Percentiles rank a stretch among this genome's conserved stretches.
These are phyloP conservation scores for Barbus barbus DNA, from an alignment of 2,113 vertebrate genomes.

Conservation along the genomic window DNA sequence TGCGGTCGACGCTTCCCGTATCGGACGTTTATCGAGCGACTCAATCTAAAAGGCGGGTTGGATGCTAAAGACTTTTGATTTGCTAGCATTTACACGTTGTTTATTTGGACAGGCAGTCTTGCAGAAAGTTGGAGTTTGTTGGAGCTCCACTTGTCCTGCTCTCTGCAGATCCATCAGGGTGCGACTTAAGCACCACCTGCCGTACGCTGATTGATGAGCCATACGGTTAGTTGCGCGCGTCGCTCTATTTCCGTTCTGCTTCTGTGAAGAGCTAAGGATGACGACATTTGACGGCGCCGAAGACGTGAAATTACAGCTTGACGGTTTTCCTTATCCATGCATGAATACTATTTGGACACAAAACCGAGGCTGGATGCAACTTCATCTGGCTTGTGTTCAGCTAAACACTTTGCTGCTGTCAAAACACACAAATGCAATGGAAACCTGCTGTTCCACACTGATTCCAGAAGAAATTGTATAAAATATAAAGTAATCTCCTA, in stretches of 20 bases:
- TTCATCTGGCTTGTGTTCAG: not conserved
- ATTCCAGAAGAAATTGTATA: not conserved
- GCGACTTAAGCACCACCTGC: slow-evolving; percentile 47
- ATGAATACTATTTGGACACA: not conserved
- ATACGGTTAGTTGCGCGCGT: slow-evolving; percentile 8
- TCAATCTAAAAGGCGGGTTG: not conserved
- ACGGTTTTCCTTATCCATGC: not conserved
- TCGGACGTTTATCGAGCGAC: not conserved
- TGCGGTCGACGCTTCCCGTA: not conserved
- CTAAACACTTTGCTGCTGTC: not conserved
- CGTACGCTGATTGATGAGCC: slow-evolving; percentile 41
- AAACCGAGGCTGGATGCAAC: not conserved
- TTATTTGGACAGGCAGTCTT: slow-evolving; percentile 49
- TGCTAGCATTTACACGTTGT: slow-evolving; percentile 26
- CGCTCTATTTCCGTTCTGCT: slow-evolving; percentile 33
- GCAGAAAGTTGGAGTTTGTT: slow-evolving; percentile 54
- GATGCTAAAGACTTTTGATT: slow-evolving; percentile 23
- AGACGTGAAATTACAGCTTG: slow-evolving; percentile 12
- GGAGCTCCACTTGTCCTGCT: slow-evolving; percentile 33
- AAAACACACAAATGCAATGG: not conserved
- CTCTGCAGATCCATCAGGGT: slow-evolving; percentile 35
- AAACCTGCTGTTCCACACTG: not conserved
- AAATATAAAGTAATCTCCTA: not conserved
- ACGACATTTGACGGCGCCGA: not conserved
- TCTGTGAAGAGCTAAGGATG: slow-evolving; percentile 24